Percentiles rank a stretch among this genome's conserved stretches.
Evolutionary conservation across 1,140 invertebrate genomes (phyloP).

Genomic region (Drepana arcuata): DNA sequence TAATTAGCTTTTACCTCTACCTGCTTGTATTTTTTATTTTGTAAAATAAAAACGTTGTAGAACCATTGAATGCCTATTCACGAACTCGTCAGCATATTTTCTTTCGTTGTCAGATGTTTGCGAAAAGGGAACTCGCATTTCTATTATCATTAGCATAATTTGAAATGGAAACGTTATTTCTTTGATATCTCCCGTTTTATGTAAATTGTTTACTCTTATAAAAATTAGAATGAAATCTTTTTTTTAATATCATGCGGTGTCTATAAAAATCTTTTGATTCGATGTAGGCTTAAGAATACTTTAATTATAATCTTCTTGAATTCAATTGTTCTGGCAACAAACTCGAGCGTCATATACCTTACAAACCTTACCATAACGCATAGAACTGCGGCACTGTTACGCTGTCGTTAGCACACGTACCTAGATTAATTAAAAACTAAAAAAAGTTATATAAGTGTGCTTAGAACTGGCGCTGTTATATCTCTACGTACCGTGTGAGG

Average conservation of each 20-base stretch:
- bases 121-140: conserved; percentile 17
- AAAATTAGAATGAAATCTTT: conserved; percentile 14
- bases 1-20: conserved; percentile 33
- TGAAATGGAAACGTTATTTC: conserved; percentile 27
- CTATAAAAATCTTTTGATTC: not conserved
- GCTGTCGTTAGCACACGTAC: not conserved
- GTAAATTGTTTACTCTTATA: conserved; percentile 20
- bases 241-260: conserved; percentile 7
- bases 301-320: not conserved
- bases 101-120: conserved; percentile 18
- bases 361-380: not conserved
- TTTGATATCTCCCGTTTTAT: conserved; percentile 30
- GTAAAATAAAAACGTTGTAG: conserved; percentile 7
- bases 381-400: not conserved
- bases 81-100: conserved; percentile 16
- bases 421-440: too few relatives aligned
- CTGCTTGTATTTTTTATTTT: conserved; percentile 6
- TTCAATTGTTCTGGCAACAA: not conserved
- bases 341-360: not conserved
- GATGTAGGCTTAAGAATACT: not conserved
- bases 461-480: too few relatives aligned
- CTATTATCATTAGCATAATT: conserved; percentile 29
- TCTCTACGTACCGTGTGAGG: too few relatives aligned
- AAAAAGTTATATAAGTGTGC: too few relatives aligned
- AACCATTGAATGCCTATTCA: conserved; percentile 9